Evolutionary conservation across 2,797 vertebrate species (phyloP).

Genomic region (Rachycentron canadum): DNA sequence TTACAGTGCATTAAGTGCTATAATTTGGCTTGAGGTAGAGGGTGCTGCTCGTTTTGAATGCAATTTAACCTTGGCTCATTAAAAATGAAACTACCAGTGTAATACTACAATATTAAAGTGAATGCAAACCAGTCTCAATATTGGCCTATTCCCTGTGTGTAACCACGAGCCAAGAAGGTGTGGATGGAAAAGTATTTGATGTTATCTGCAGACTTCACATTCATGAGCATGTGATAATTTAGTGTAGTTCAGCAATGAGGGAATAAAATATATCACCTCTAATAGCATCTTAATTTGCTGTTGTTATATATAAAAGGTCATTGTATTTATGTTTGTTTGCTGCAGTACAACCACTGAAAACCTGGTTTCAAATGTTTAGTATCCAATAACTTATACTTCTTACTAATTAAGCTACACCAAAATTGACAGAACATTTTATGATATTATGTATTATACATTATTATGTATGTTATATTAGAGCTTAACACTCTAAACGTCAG

Average conservation of each 20-base stretch:
- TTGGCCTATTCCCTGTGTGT: neutral
- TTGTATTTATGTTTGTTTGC: neutral
- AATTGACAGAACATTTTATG: neutral
- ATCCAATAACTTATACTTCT: neutral
- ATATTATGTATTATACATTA: neutral
- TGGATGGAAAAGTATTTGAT: slow-evolving; percentile 1
- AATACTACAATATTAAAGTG: neutral
- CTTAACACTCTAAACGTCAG: neutral
- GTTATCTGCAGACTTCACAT: neutral
- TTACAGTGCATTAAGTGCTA: slow-evolving; percentile 46
- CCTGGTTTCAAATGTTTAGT: too few species aligned
- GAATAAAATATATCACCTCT: neutral
- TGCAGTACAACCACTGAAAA: neutral
- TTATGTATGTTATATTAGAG: neutral
- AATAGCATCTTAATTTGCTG: neutral
- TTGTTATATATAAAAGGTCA: neutral
- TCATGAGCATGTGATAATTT: neutral
- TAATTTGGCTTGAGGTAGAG: slow-evolving; percentile 37
- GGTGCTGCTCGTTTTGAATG: slow-evolving; percentile 44
- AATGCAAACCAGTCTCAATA: neutral
- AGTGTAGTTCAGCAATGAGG: neutral
- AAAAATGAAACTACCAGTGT: slow-evolving; percentile 11
- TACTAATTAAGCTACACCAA: neutral
- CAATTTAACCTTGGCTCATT: slow-evolving; percentile 14
- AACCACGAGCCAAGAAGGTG: neutral